phyloP scores from a whole-genome alignment of 1,140 invertebrate species.

The Elysia chlorotica region DNA sequence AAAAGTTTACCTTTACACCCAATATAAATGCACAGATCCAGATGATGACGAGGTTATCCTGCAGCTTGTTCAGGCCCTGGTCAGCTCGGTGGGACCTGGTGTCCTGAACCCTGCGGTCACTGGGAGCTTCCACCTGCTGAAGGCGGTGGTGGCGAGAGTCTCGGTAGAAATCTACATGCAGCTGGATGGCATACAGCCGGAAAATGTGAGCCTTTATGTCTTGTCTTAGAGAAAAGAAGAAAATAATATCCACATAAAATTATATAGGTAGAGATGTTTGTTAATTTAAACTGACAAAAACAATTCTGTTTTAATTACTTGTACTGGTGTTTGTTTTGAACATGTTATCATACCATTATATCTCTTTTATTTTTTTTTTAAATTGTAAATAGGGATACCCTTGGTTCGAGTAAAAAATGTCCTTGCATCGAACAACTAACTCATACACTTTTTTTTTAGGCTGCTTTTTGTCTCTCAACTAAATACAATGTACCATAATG shows the following conservation, averaged over 20 bases:
- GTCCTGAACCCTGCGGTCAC: background rate
- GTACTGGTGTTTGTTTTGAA: background rate
- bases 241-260: background rate
- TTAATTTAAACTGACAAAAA: too few relatives aligned
- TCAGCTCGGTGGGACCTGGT: background rate
- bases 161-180: conserved; percentile 17
- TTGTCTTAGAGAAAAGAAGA: background rate
- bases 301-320: too few relatives aligned
- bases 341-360: background rate
- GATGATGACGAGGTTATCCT: conserved; percentile 9
- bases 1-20: too few relatives aligned
- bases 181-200: background rate
- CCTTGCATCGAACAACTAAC: too few relatives aligned
- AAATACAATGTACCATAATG: too few relatives aligned
- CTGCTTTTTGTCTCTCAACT: too few relatives aligned
- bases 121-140: background rate
- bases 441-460: too few relatives aligned
- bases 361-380: background rate
- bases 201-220: conserved; percentile 11
- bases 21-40: too few relatives aligned
- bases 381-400: background rate
- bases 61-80: conserved; percentile 1
- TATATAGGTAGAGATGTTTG: background rate
- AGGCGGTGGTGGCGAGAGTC: conserved; percentile 4
- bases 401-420: too few relatives aligned